Evolutionary conservation across 2,797 vertebrate genomes (phyloP), one percentile per base, ranked within the genome.

Genomic region (Onychomys torridus): DNA sequence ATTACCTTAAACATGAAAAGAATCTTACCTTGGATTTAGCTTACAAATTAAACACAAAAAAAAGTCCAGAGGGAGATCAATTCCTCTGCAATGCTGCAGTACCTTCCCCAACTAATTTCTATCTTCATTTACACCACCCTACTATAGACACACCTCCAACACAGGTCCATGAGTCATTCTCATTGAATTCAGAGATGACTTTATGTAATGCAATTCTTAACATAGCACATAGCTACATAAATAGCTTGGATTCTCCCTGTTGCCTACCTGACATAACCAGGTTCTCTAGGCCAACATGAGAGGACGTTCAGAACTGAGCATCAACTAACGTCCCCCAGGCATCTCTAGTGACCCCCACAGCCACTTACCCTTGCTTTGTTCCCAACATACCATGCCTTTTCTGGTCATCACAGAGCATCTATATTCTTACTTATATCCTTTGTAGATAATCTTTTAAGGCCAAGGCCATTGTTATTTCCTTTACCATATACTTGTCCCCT

Each of bases 1-100:
- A 90, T 84, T 67, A 77, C 25, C 25, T 87, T 90, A 95, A 43
- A 49, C 7, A 52, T 55, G 57, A 61, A 93, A 65, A 89, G 55
- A 6, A 37, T 49, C 61, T 89, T 85, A 73, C 27, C 57, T 81
- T 43, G 43, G 91, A 81, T 67, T 94, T 94, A 82, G 19, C 25
- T 84, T 82, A n/a, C 71, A 16, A 57, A 55, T 77, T 55, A 95
- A 97, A 59, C 29, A 37, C 46, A 7, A 90, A 69, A 49, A 37
- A 34, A 49, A 40, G 43, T 78, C 76, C 0, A 10, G 49, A 77
- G 6, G 29, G 71, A 71, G 71, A 77, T 46, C 23, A 19, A 49
- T 23, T 52, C 23, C 7, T 67, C 5, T 0, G 73, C 27, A 83
- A 76, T 43, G 21, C 34, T 61, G 43, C 3, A 43, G 8, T 27